A percentile compares a stretch with the other conserved stretches of the same genome.
Conservation (phyloP, 2,113 vertebrate genomes). For the Phycodurus eques region DNA sequence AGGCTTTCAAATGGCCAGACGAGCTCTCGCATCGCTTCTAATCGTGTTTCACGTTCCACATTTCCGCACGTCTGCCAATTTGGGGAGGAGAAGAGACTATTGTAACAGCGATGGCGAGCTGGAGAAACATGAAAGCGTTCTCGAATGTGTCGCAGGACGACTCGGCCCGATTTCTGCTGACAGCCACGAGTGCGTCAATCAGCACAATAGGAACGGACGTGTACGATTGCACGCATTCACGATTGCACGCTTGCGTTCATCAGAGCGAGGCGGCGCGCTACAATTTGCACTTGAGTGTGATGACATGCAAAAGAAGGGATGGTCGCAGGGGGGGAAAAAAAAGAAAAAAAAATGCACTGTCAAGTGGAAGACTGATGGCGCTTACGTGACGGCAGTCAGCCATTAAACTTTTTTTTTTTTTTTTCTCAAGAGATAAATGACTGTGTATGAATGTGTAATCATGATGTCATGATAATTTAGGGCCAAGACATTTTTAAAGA, state of each 20-base stretch:
- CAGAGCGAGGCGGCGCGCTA: slow-evolving; percentile 9
- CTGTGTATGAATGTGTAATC: no score
- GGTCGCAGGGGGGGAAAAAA: neutral
- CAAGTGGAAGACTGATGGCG: slow-evolving; percentile 42
- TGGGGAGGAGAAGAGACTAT: neutral
- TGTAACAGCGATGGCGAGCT: no score
- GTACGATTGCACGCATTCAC: no score
- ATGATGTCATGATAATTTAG: no score
- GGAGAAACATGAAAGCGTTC: neutral
- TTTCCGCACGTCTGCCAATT: neutral
- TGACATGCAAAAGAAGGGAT: slow-evolving; percentile 33
- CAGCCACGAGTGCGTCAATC: neutral
- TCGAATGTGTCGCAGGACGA: neutral
- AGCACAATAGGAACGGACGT: neutral
- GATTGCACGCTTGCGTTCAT: neutral
- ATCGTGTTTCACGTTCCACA: neutral
- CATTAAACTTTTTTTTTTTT: slow-evolving; percentile 28
- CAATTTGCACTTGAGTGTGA: slow-evolving; percentile 17
- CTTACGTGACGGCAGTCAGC: slow-evolving; percentile 23
- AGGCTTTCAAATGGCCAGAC: no score
- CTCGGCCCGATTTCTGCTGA: neutral
- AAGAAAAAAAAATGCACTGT: slow-evolving; percentile 20
- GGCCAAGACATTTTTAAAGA: no score
- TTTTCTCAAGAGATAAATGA: neutral
- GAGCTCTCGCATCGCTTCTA: neutral